Percentiles rank a stretch among this genome's conserved stretches.
These are phyloP conservation scores for Anolis sagrei DNA, from an alignment of 2,113 vertebrate species.

Conservation along the genomic window DNA sequence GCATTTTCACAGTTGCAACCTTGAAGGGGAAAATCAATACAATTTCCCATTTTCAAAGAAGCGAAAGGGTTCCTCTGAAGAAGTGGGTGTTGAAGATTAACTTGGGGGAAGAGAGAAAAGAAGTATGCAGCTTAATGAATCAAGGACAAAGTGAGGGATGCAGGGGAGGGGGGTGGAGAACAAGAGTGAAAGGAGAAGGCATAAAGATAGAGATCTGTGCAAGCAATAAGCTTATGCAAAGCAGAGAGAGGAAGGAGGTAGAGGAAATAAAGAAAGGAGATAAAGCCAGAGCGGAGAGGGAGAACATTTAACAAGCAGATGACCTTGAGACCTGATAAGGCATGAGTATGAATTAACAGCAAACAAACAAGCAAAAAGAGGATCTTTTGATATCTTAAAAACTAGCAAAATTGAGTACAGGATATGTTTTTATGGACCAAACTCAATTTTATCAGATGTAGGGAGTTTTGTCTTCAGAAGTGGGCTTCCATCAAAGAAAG, in stretches of 20 bases:
- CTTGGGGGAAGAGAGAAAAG: neutral
- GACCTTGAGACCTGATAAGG: neutral
- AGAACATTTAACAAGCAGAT: neutral
- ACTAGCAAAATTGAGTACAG: no score
- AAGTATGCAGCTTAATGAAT: neutral
- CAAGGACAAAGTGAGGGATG: neutral
- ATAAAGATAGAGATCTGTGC: neutral
- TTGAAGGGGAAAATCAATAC: constrained; percentile 16
- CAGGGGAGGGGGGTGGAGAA: no score
- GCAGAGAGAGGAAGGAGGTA: neutral
- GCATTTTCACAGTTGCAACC: neutral
- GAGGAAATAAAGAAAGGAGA: neutral
- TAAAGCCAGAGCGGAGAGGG: neutral
- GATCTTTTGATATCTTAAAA: neutral
- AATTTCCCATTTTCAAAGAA: neutral
- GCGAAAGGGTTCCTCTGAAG: neutral
- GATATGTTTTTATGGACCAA: neutral
- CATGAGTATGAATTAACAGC: neutral
- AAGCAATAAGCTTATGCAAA: neutral
- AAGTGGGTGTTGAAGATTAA: constrained; percentile 3
- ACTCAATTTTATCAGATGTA: neutral
- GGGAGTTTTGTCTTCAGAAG: neutral
- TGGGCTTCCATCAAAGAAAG: neutral
- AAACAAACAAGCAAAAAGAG: neutral
- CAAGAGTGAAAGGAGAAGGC: neutral